Evolutionary conservation across 2,113 vertebrate genomes (phyloP).

Genomic region (Cyanoderma ruficeps): DNA sequence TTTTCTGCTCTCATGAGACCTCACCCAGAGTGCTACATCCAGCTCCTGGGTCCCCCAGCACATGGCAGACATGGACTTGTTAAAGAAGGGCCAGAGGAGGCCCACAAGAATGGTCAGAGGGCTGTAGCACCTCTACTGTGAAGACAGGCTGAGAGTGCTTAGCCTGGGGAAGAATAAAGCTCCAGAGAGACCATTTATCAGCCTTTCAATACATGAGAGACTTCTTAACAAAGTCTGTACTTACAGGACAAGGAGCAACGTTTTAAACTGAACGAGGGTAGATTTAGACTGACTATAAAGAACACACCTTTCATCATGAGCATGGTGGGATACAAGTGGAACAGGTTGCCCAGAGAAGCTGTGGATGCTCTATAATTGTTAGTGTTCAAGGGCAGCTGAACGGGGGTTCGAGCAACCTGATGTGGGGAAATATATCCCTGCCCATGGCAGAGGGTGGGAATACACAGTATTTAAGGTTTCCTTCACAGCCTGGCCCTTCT

Average conservation of each 20-base stretch:
- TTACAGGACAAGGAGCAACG: background rate
- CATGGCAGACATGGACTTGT: background rate
- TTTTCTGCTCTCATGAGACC: background rate
- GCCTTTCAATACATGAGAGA: background rate
- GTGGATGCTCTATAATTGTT: too few species aligned
- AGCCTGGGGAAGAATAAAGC: background rate
- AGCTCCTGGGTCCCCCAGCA: background rate
- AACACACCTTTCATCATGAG: background rate
- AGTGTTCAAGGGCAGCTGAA: background rate
- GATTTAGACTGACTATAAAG: background rate
- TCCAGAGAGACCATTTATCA: accelerated
- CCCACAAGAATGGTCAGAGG: background rate
- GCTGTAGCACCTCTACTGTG: background rate
- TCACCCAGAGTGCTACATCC: accelerated
- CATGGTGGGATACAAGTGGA: background rate
- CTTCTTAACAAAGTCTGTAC: background rate
- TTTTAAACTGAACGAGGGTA: background rate
- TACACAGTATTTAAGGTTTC: background rate
- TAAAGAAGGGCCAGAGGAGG: background rate
- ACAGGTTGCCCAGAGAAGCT: background rate
- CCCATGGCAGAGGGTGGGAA: background rate
- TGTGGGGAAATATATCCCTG: background rate
- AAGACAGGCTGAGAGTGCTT: background rate
- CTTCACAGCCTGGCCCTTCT: background rate
- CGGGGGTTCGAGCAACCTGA: background rate